Evolutionary conservation across 2,888 invertebrate species (phyloP).

Genomic region (Ptilodon capucinus): DNA sequence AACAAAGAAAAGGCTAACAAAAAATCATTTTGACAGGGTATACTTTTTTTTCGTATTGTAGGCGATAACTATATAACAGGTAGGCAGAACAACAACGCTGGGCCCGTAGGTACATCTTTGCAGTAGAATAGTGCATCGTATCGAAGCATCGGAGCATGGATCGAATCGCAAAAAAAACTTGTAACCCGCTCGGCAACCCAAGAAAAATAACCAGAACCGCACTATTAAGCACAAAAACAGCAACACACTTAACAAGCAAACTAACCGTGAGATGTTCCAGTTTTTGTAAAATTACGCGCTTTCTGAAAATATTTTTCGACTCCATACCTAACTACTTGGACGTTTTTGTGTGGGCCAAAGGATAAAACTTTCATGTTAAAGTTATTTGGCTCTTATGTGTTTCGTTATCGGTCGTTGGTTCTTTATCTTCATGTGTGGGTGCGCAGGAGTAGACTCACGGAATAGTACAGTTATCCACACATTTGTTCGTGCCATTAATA

Average conservation of each 20-base stretch:
- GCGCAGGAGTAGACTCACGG: constrained; percentile 56
- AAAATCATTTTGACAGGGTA: too few species aligned
- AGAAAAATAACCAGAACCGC: constrained; percentile 43
- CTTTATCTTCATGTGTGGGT: constrained; percentile 53
- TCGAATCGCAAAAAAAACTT: constrained; percentile 40
- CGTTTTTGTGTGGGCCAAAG: too few species aligned
- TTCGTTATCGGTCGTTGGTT: constrained; percentile 44
- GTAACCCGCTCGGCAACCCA: constrained; percentile 35
- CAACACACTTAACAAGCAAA: constrained; percentile 42
- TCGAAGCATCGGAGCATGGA: too few species aligned
- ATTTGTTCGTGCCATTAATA: constrained; percentile 71
- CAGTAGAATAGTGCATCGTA: too few species aligned
- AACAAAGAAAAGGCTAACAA: too few species aligned
- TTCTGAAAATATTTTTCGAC: constrained; percentile 17
- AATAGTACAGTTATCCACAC: constrained; percentile 73
- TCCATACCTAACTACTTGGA: too few species aligned
- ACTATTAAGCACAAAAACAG: constrained; percentile 37
- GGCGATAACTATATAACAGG: too few species aligned
- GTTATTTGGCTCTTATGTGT: constrained; percentile 10
- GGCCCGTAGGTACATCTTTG: too few species aligned
- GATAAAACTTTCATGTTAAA: too few species aligned
- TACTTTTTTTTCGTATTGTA: too few species aligned
- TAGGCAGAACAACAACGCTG: too few species aligned
- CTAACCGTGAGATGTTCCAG: constrained; percentile 50
- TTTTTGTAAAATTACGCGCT: constrained; percentile 41